Conservation (phyloP, 1,140 invertebrate species). For the Elymnias hypermnestra region DNA sequence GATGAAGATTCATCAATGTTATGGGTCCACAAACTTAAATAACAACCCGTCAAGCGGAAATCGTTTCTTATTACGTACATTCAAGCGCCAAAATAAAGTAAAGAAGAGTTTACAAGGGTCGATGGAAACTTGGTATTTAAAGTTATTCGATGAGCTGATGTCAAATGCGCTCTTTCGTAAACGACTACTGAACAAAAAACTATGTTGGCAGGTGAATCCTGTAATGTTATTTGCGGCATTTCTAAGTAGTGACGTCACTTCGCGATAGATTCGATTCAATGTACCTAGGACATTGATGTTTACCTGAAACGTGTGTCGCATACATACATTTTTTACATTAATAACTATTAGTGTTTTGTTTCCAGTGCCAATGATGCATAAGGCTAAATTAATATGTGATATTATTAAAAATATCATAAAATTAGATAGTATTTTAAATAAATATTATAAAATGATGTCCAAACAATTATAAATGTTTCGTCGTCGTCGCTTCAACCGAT, state of each 20-base stretch:
- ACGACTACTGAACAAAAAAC: constrained; percentile 44
- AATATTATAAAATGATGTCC: no score
- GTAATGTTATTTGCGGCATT: constrained; percentile 47
- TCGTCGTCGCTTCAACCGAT: no score
- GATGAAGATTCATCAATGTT: constrained; percentile 58
- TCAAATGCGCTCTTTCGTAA: constrained; percentile 43
- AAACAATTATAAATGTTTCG: no score
- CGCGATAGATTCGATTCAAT: constrained; percentile 22
- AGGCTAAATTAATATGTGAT: no score
- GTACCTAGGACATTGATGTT: not conserved
- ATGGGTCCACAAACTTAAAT: constrained; percentile 26
- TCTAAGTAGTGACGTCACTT: constrained; percentile 31
- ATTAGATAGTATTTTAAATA: no score
- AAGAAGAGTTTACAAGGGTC: constrained; percentile 2
- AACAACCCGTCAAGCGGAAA: constrained; percentile 9
- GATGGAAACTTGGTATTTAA: constrained; percentile 26
- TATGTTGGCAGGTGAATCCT: constrained; percentile 60
- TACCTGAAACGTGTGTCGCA: not conserved
- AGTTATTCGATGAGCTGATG: constrained; percentile 53
- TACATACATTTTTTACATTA: not conserved
- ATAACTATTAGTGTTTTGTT: no score
- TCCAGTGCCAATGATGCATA: no score
- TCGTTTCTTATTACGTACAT: constrained; percentile 9
- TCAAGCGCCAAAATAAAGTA: constrained; percentile 17
- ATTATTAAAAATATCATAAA: no score